phyloP scores from a whole-genome alignment of 2,797 vertebrate genomes.

The Cetoscarus ocellatus region DNA sequence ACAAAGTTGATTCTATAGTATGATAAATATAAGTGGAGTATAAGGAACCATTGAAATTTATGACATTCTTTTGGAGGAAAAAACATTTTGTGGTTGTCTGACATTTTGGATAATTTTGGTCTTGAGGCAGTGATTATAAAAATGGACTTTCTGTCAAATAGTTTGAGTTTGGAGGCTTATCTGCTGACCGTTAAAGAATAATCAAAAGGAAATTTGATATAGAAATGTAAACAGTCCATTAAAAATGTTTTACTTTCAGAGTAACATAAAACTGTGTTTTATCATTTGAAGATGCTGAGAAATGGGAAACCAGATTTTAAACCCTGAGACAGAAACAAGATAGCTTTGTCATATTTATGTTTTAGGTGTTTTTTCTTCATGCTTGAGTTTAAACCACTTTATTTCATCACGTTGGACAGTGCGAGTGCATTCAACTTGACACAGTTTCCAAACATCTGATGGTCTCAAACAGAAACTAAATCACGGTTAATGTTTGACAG shows the following conservation, averaged over 20 bases:
- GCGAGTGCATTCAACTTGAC: not conserved
- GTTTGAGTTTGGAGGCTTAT: conserved; percentile 8
- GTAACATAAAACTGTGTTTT: conserved; percentile 1
- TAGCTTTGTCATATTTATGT: not conserved
- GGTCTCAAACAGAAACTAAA: not conserved
- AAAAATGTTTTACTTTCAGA: conserved; percentile 9
- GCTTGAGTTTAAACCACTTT: no score
- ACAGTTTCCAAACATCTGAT: not conserved
- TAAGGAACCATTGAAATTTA: no score
- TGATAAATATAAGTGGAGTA: no score
- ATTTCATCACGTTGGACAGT: no score
- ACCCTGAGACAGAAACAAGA: not conserved
- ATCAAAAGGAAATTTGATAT: not conserved
- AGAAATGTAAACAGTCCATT: not conserved
- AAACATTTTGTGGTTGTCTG: no score
- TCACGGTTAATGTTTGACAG: conserved; percentile 26
- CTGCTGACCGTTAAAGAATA: conserved; percentile 3
- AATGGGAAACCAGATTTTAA: conserved; percentile 7
- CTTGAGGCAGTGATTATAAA: no score
- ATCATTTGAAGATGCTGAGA: not conserved
- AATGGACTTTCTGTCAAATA: conserved; percentile 2
- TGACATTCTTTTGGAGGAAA: no score
- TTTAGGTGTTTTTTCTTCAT: not conserved
- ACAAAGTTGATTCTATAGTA: no score
- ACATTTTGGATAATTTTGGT: no score